phyloP scores from a whole-genome alignment of 2,888 invertebrate genomes.

The Nipponacmea schrenckii region DNA sequence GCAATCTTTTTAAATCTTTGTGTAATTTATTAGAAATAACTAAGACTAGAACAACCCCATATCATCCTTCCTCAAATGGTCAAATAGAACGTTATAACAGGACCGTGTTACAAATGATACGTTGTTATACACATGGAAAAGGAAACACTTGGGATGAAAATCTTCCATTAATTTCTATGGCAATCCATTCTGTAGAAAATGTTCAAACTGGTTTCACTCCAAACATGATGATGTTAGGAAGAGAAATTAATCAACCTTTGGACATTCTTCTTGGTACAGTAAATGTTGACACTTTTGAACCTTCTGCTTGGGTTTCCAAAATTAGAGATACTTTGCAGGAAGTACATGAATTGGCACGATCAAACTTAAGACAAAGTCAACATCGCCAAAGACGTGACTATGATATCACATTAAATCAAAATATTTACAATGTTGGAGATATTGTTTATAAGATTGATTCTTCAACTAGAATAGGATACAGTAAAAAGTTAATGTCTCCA shows the following conservation, averaged over 20 bases:
- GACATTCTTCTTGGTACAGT: too few relatives aligned
- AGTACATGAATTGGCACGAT: too few relatives aligned
- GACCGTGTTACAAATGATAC: conserved; percentile 23
- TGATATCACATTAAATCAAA: conserved; percentile 17
- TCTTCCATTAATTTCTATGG: conserved; percentile 31
- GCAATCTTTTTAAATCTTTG: conserved; percentile 22
- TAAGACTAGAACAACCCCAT: conserved; percentile 23
- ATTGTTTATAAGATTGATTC: conserved; percentile 29
- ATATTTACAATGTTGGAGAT: conserved; percentile 11
- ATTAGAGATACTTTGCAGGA: too few relatives aligned
- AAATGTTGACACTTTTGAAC: too few relatives aligned
- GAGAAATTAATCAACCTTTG: conserved; percentile 24
- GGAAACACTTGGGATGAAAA: conserved; percentile 22
- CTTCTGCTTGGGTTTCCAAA: too few relatives aligned
- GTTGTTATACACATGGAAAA: neutral
- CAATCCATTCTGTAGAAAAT: conserved; percentile 27
- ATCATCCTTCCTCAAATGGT: conserved; percentile 27
- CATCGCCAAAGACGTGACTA: neutral
- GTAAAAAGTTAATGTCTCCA: conserved; percentile 22
- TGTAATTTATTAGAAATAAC: conserved; percentile 29
- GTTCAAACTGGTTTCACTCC: conserved; percentile 20
- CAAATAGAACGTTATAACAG: conserved; percentile 29
- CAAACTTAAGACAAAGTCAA: too few relatives aligned
- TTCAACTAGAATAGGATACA: conserved; percentile 20
- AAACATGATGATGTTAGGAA: conserved; percentile 31